These are phyloP conservation scores for Odocoileus virginianus DNA, from an alignment of 2,113 vertebrate species.

Conservation along the genomic window DNA sequence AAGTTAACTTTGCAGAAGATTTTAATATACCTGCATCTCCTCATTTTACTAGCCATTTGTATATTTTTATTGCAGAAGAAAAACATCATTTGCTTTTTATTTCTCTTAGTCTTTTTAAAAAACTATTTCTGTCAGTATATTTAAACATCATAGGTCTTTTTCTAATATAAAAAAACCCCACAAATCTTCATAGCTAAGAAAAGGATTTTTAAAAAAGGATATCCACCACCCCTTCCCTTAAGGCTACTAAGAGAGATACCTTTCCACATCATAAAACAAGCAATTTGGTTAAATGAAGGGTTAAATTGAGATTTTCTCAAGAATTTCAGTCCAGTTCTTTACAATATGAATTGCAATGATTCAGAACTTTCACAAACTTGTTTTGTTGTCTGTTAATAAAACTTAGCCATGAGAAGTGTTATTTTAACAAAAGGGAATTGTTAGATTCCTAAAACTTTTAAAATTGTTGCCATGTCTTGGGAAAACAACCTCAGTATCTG, in stretches of 20 bases:
- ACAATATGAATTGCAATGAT: not conserved
- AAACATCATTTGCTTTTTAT: not conserved
- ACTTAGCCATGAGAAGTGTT: not conserved
- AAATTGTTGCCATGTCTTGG: constrained; percentile 17
- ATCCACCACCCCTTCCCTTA: not conserved
- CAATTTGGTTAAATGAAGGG: not conserved
- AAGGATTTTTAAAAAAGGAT: not conserved
- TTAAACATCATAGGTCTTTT: not conserved
- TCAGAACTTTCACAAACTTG: not conserved
- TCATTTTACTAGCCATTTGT: not conserved
- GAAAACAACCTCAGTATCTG: constrained; percentile 6
- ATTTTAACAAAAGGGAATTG: constrained; percentile 3
- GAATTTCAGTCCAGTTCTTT: not conserved
- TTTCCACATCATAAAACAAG: not conserved
- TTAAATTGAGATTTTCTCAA: not conserved
- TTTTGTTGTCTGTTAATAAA: not conserved
- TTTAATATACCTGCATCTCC: not conserved
- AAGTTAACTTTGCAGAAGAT: not conserved
- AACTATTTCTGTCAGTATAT: not conserved
- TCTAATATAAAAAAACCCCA: not conserved
- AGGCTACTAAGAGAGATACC: not conserved
- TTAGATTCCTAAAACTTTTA: not conserved
- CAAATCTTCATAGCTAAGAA: not conserved
- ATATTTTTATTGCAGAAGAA: not conserved
- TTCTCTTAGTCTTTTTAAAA: not conserved